Evolutionary conservation across 2,797 vertebrate genomes (phyloP).

Genomic region (Malacoctenus gilli): DNA sequence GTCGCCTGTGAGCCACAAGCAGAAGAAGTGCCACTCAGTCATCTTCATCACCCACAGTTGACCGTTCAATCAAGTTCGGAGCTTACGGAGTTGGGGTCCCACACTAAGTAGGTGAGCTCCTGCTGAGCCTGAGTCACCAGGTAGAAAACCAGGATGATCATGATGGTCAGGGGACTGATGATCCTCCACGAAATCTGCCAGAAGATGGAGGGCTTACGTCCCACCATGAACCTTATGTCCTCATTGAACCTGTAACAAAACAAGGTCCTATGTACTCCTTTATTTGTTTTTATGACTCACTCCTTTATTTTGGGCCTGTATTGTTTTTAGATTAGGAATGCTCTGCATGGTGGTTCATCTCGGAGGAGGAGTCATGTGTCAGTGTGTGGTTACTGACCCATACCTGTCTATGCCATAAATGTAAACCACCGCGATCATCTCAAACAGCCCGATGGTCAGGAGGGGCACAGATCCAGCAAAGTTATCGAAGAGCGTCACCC

Average conservation of each 20-base stretch:
- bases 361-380: too few relatives aligned
- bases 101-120: slow-evolving; percentile 81
- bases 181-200: slow-evolving; percentile 90
- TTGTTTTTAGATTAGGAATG: too few relatives aligned
- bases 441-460: slow-evolving; percentile 90
- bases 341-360: too few relatives aligned
- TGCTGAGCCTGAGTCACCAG: slow-evolving; percentile 81
- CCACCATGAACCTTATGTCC: slow-evolving; percentile 91
- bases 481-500: slow-evolving; percentile 90
- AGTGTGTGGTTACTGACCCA: too few relatives aligned
- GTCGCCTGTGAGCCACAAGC: slow-evolving; percentile 66
- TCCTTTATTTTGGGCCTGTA: too few relatives aligned
- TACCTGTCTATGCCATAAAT: slow-evolving; percentile 86
- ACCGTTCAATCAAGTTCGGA: neutral
- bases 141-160: slow-evolving; percentile 89
- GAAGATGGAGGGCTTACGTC: slow-evolving; percentile 88
- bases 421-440: slow-evolving; percentile 89
- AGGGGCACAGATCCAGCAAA: slow-evolving; percentile 93
- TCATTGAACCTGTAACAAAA: slow-evolving; percentile 84
- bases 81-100: slow-evolving; percentile 88
- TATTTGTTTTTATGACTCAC: too few relatives aligned
- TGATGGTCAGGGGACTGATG: slow-evolving; percentile 87
- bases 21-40: too few relatives aligned
- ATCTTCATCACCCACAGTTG: too few relatives aligned
- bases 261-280: too few relatives aligned